Percentiles rank a stretch among this genome's conserved stretches.
Conservation (phyloP, 2,113 vertebrate species). For the Sinocyclocheilus rhinocerous region DNA sequence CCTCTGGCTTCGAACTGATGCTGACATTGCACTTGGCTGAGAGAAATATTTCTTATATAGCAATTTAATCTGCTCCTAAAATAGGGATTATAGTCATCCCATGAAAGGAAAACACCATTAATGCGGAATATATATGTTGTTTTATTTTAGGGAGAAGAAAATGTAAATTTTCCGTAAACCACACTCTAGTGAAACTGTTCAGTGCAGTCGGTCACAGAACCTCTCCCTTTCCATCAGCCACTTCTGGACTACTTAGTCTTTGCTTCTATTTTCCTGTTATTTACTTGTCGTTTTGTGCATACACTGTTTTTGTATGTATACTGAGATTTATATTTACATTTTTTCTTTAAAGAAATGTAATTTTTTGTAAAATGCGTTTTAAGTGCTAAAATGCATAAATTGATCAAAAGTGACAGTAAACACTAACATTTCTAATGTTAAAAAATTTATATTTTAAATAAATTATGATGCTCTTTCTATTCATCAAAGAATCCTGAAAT, state of each 20-base stretch:
- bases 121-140: conserved; percentile 58
- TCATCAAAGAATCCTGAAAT: too few relatives aligned
- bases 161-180: conserved; percentile 56
- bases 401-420: not conserved
- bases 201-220: conserved; percentile 53
- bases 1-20: not conserved
- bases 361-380: not conserved
- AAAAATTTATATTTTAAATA: too few relatives aligned
- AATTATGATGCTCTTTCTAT: too few relatives aligned
- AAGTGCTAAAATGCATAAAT: not conserved
- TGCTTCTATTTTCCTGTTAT: not conserved
- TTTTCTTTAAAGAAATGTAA: too few relatives aligned
- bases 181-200: conserved; percentile 26
- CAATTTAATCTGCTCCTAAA: conserved; percentile 51
- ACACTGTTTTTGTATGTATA: not conserved
- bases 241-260: conserved; percentile 15
- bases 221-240: conserved; percentile 53
- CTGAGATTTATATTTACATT: not conserved
- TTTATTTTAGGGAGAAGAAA: conserved; percentile 63
- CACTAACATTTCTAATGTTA: too few relatives aligned
- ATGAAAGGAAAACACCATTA: conserved; percentile 64
- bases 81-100: conserved; percentile 39
- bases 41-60: conserved; percentile 33
- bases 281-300: not conserved
- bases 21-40: conserved; percentile 45